A percentile compares a stretch with the other conserved stretches of the same genome.
phyloP scores from a whole-genome alignment of 2,113 vertebrate genomes.

The Periophthalmodon schlosseri region DNA sequence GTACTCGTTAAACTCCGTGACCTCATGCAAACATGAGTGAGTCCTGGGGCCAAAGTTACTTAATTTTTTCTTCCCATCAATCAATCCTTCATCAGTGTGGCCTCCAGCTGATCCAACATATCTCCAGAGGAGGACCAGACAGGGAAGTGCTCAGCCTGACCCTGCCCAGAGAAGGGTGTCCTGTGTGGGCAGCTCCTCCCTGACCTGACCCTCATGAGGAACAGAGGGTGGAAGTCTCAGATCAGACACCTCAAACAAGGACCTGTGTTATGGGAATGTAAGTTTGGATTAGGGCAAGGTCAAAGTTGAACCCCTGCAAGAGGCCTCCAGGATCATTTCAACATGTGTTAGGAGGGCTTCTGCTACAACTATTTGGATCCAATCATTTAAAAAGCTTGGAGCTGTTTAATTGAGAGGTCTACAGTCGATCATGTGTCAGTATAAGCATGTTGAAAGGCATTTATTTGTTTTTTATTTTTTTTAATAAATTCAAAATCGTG shows the following conservation, averaged over 20 bases:
- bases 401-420: too few species aligned
- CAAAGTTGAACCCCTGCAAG: constrained; percentile 26
- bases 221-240: background rate
- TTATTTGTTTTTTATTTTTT: too few species aligned
- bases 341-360: background rate
- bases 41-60: constrained; percentile 52
- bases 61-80: constrained; percentile 21
- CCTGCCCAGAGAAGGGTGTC: constrained; percentile 14
- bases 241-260: constrained; percentile 32
- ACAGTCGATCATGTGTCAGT: too few species aligned
- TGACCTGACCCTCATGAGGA: constrained; percentile 25
- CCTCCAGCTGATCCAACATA: constrained; percentile 32
- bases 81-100: constrained; percentile 24
- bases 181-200: constrained; percentile 19
- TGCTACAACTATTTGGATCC: background rate
- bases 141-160: constrained; percentile 11
- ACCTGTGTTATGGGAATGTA: constrained; percentile 14
- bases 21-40: constrained; percentile 71
- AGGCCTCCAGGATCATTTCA: background rate
- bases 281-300: constrained; percentile 30
- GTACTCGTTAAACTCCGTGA: constrained; percentile 50
- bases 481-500: too few species aligned
- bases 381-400: too few species aligned
- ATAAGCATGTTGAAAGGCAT: too few species aligned
- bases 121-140: constrained; percentile 16